Evolutionary conservation across 2,888 invertebrate genomes (phyloP).

Genomic region (Micropterix aruncella): DNA sequence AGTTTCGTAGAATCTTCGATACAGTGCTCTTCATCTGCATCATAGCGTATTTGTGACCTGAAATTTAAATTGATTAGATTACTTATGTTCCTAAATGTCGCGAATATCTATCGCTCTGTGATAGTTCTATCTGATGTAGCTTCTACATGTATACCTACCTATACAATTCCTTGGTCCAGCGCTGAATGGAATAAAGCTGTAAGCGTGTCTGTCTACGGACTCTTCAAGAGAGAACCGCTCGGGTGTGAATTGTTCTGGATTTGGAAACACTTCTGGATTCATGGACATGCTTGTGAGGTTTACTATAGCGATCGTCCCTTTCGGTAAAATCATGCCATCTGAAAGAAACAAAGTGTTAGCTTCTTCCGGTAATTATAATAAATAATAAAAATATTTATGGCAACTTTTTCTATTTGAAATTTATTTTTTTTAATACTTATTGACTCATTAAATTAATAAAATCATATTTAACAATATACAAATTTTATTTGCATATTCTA

Average conservation of each 20-base stretch:
- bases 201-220: slow-evolving; percentile 7
- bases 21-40: slow-evolving; percentile 19
- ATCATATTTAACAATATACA: too few relatives aligned
- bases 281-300: slow-evolving; percentile 3
- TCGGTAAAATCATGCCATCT: slow-evolving; percentile 10
- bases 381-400: not conserved
- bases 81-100: too few relatives aligned
- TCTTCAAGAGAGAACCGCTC: slow-evolving; percentile 11
- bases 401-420: too few relatives aligned
- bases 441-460: too few relatives aligned
- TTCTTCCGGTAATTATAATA: not conserved
- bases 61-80: slow-evolving; percentile 6
- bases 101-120: too few relatives aligned
- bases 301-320: slow-evolving; percentile 1
- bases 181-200: slow-evolving; percentile 9
- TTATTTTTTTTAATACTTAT: too few relatives aligned
- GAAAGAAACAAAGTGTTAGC: not conserved
- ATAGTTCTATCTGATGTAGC: too few relatives aligned
- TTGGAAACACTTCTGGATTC: slow-evolving; percentile 7
- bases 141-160: too few relatives aligned
- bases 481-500: too few relatives aligned
- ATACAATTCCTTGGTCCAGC: slow-evolving; percentile 12
- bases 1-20: slow-evolving; percentile 18
- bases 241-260: slow-evolving; percentile 11
- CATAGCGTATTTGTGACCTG: slow-evolving; percentile 22